Evolutionary conservation across 2,797 vertebrate species (phyloP).

Genomic region (Spondyliosoma cantharus): DNA sequence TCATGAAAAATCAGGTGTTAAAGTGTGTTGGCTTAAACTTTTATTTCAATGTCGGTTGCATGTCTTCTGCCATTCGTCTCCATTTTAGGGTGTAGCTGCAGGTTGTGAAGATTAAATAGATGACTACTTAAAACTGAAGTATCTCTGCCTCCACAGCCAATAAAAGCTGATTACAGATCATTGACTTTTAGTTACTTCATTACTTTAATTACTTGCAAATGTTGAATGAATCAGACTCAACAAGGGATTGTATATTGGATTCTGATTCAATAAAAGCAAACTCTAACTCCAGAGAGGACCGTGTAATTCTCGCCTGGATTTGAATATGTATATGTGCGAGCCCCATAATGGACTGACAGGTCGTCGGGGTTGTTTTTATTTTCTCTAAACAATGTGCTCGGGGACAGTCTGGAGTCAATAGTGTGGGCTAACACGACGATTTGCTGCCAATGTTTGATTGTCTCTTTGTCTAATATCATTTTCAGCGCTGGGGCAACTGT

Average conservation of each 20-base stretch:
- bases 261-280: conserved; percentile 15
- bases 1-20: background rate
- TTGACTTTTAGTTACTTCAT: background rate
- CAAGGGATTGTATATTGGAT: conserved; percentile 19
- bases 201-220: conserved; percentile 22
- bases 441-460: conserved; percentile 64
- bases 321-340: conserved; percentile 37
- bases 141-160: background rate
- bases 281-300: background rate
- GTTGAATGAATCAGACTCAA: conserved; percentile 26
- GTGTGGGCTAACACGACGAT: conserved; percentile 58
- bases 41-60: background rate
- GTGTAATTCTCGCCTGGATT: conserved; percentile 2
- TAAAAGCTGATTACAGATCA: conserved; percentile 1
- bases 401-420: conserved; percentile 57
- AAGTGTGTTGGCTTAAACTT: no score
- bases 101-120: conserved; percentile 1
- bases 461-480: conserved; percentile 68
- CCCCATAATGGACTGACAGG: conserved; percentile 41
- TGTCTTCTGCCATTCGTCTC: background rate
- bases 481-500: conserved; percentile 59
- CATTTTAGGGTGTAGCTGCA: background rate
- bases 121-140: background rate
- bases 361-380: conserved; percentile 55
- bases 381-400: conserved; percentile 42